Percentiles rank a stretch among this genome's conserved stretches.
These are phyloP conservation scores for Nylanderia fulva DNA, from an alignment of 1,140 invertebrate species.

Conservation along the genomic window DNA sequence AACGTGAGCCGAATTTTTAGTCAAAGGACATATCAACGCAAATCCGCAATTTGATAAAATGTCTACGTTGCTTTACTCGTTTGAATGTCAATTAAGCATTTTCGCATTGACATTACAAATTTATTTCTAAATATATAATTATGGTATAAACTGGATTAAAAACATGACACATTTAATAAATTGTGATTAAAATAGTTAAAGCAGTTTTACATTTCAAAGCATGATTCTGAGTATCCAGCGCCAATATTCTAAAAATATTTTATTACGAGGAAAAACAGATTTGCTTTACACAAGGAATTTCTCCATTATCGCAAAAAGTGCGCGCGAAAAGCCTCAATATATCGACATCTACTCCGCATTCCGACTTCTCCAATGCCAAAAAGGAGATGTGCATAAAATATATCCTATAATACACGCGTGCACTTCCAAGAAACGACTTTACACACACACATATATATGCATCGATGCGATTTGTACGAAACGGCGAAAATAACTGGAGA, in stretches of 20 bases:
- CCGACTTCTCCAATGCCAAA: conserved; percentile 2
- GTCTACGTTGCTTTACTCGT: neutral
- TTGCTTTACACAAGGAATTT: neutral
- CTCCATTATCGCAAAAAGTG: neutral
- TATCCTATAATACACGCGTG: neutral
- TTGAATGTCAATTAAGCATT: neutral
- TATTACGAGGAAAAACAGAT: neutral
- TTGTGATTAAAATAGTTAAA: neutral
- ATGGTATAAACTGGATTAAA: neutral
- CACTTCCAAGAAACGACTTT: neutral
- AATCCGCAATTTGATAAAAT: neutral
- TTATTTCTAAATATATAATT: neutral
- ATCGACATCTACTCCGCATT: neutral
- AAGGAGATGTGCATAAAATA: neutral
- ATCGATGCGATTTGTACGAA: neutral
- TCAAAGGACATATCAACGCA: neutral
- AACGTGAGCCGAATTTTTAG: neutral
- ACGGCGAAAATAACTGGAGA: neutral
- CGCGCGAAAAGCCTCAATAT: neutral
- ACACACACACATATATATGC: neutral
- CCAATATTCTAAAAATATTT: neutral
- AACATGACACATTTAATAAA: neutral
- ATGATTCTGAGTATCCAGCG: neutral
- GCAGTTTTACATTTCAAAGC: neutral
- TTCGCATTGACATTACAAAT: neutral